phyloP scores from a whole-genome alignment of 2,888 invertebrate genomes.

The Agrotis puta region DNA sequence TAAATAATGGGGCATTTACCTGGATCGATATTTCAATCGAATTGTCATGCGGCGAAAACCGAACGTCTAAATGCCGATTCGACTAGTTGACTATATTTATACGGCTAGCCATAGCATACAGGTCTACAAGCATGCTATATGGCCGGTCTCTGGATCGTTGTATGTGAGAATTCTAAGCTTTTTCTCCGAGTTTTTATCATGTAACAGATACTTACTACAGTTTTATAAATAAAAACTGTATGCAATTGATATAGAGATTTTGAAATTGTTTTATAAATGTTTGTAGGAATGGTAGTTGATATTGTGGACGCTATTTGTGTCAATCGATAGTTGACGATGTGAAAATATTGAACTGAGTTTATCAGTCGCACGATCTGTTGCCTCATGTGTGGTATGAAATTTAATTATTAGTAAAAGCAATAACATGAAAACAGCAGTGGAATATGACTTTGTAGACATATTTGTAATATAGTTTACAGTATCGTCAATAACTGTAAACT shows the following conservation, averaged over 20 bases:
- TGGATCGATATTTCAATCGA: too few relatives aligned
- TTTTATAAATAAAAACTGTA: conserved; percentile 19
- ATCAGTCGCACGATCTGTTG: conserved; percentile 37
- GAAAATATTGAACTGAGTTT: conserved; percentile 42
- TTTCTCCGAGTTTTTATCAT: conserved; percentile 40
- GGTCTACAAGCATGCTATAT: too few relatives aligned
- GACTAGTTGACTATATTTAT: too few relatives aligned
- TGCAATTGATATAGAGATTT: conserved; percentile 26
- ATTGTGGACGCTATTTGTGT: conserved; percentile 43
- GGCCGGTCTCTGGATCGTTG: not conserved
- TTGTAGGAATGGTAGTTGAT: conserved; percentile 29
- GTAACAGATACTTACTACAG: conserved; percentile 6
- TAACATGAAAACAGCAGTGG: not conserved
- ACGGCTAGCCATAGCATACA: too few relatives aligned
- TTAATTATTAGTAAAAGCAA: conserved; percentile 5
- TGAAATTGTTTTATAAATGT: conserved; percentile 38
- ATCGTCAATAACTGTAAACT: not conserved
- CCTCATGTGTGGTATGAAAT: conserved; percentile 7
- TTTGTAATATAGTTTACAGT: too few relatives aligned
- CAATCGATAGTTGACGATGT: conserved; percentile 41
- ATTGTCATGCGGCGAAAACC: too few relatives aligned
- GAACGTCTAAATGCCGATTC: too few relatives aligned
- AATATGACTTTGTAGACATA: not conserved
- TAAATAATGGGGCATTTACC: too few relatives aligned
- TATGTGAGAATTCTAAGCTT: conserved; percentile 20